Evolutionary conservation across 2,113 vertebrate genomes (phyloP).

Genomic region (Myiagra hebetior): DNA sequence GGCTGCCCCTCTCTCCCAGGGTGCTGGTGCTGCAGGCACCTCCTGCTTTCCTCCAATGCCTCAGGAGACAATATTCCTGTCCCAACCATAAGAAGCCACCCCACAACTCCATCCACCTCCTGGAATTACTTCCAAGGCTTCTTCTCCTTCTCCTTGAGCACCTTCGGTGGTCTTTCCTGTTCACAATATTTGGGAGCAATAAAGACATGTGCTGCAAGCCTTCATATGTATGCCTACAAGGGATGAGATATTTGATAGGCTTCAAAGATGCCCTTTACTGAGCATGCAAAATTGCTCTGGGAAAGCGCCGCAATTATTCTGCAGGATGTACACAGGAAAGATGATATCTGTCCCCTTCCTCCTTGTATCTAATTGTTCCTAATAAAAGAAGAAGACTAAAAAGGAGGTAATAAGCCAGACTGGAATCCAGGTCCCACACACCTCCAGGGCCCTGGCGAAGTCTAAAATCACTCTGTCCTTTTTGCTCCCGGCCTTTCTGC

Average conservation of each 20-base stretch:
- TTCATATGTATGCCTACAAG: background rate
- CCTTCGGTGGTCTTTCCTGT: background rate
- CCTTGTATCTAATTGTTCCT: constrained; percentile 6
- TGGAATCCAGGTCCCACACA: background rate
- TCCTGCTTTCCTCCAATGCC: background rate
- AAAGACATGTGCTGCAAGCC: background rate
- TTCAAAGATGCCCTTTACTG: constrained; percentile 40
- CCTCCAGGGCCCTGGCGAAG: background rate
- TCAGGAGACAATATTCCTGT: background rate
- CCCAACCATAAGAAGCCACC: background rate
- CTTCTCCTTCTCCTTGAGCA: background rate
- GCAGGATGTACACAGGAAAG: constrained; percentile 24
- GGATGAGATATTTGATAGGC: constrained; percentile 14
- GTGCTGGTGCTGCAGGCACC: background rate
- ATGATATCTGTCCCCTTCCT: constrained; percentile 22
- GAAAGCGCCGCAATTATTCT: constrained; percentile 40
- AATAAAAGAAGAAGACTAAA: constrained; percentile 7
- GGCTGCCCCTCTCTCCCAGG: rapidly evolving
- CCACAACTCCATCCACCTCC: background rate
- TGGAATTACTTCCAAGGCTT: background rate
- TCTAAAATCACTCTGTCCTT: background rate
- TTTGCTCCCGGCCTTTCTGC: background rate
- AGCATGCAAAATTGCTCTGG: constrained; percentile 23
- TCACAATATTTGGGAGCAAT: background rate
- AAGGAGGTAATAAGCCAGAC: background rate